phyloP scores from a whole-genome alignment of 1,140 invertebrate species.

The Amyelois transitella region DNA sequence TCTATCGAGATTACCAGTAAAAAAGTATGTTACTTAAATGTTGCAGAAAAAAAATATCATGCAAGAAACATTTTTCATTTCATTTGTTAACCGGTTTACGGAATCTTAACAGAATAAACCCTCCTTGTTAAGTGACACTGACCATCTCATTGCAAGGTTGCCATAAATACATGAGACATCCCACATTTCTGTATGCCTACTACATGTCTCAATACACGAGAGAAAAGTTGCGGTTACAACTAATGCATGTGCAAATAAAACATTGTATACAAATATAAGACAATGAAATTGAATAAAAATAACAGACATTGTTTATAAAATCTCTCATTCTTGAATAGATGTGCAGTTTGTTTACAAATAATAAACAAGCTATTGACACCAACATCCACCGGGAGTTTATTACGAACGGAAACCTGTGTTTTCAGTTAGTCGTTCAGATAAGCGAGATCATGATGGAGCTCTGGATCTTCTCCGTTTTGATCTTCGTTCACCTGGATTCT shows the following conservation, averaged over 20 bases:
- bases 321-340: not conserved
- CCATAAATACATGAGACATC: too few species aligned
- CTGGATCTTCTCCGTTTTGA: constrained; percentile 14
- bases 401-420: not conserved
- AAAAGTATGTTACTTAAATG: too few species aligned
- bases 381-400: not conserved
- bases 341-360: not conserved
- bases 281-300: not conserved
- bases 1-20: too few species aligned
- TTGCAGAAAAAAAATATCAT: too few species aligned
- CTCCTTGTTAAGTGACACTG: too few species aligned
- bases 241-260: not conserved
- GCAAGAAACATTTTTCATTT: too few species aligned
- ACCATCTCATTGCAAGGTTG: too few species aligned
- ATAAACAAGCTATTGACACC: not conserved
- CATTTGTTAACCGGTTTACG: too few species aligned
- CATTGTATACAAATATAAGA: not conserved
- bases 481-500: constrained; percentile 23
- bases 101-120: too few species aligned
- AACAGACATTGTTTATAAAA: not conserved
- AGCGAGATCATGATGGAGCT: constrained; percentile 29
- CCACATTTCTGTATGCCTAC: too few species aligned
- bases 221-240: too few species aligned
- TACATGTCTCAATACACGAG: too few species aligned
- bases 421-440: constrained; percentile 15